Conservation (phyloP, 2,797 vertebrate genomes). For the Podargus strigoides region DNA sequence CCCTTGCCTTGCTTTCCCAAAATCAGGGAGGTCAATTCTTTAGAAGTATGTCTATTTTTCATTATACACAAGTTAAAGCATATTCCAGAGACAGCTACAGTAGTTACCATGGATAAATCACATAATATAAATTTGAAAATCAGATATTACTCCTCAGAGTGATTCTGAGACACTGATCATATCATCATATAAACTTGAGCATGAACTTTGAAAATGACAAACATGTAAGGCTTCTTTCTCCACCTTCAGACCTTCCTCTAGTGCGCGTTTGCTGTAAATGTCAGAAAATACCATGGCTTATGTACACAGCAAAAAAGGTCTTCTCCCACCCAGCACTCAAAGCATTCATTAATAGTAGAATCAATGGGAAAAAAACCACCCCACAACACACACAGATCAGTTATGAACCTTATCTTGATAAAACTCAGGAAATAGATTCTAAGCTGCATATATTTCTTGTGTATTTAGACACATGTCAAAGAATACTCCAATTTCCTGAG, state of each 20-base stretch:
- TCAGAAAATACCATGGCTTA: neutral
- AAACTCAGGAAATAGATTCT: neutral
- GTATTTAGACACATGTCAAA: too few relatives aligned
- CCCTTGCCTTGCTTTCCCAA: neutral
- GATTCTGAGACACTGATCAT: neutral
- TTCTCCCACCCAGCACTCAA: neutral
- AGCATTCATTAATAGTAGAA: neutral
- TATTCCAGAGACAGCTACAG: neutral
- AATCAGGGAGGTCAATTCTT: neutral
- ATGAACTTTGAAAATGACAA: conserved; percentile 3
- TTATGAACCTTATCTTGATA: neutral
- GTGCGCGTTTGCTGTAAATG: neutral
- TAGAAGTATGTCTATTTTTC: neutral
- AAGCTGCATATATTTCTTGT: neutral
- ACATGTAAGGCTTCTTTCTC: neutral
- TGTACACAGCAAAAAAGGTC: neutral
- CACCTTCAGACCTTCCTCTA: neutral
- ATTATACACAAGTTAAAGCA: neutral
- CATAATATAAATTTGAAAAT: neutral
- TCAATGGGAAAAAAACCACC: accelerated
- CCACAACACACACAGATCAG: neutral
- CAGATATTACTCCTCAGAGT: neutral
- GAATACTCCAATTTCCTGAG: neutral
- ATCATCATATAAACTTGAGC: neutral
- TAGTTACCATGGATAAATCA: neutral